Conservation (phyloP, 1,140 invertebrate genomes). For the Drosophila miranda region DNA sequence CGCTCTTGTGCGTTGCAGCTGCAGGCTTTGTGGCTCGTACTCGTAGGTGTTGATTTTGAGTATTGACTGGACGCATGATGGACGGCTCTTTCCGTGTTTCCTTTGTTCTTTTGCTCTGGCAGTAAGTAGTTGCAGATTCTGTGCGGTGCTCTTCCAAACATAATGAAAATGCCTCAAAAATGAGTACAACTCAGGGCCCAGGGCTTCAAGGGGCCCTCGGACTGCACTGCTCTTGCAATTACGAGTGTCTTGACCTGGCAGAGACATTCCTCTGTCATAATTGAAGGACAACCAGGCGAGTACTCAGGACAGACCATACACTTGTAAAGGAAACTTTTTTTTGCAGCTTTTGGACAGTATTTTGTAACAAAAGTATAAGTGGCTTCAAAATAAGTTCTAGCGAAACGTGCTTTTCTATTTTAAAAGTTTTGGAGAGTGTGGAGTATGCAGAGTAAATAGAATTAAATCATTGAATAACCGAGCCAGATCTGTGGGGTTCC, state of each 20-base stretch:
- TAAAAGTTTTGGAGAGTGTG: too few species aligned
- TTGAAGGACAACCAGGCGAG: constrained; percentile 19
- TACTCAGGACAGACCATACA: constrained; percentile 3
- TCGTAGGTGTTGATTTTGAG: constrained; percentile 10
- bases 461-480: too few species aligned
- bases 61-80: constrained; percentile 26
- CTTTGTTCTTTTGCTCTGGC: too few species aligned
- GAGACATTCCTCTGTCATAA: constrained; percentile 24
- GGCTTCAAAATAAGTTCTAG: constrained; percentile 1
- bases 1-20: constrained; percentile 4
- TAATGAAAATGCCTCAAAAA: constrained; percentile 28
- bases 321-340: constrained; percentile 29
- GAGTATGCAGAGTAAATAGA: too few species aligned
- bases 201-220: constrained; percentile 17
- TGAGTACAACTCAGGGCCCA: constrained; percentile 23
- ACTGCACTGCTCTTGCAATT: constrained; percentile 46
- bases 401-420: constrained; percentile 1
- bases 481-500: too few species aligned
- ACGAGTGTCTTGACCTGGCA: constrained; percentile 58
- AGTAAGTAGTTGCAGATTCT: too few species aligned
- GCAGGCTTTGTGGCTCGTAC: background rate
- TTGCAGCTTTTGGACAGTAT: too few species aligned
- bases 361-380: too few species aligned
- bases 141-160: background rate
- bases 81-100: too few species aligned